Evolutionary conservation across 2,113 vertebrate genomes (phyloP), one percentile per base, ranked within the genome.

Genomic region (Triplophysa siluroides): DNA sequence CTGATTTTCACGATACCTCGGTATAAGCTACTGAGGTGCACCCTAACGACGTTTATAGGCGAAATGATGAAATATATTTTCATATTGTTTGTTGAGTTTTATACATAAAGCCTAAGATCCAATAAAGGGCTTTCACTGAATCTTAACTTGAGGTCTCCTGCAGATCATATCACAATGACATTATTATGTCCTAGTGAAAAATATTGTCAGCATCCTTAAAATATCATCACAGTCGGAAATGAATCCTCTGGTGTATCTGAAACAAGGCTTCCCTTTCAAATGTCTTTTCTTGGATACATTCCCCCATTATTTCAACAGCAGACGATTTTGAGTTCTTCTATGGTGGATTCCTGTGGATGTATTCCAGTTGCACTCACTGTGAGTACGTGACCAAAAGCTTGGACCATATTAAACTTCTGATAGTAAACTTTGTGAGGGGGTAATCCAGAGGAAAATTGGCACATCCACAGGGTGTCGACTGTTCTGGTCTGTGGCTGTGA

Each of bases 161-260:
- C 70, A 23, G 60, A 79, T 68, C 67, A 60, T 47, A 29, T 33
- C 64, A 88, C 88, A 92, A 86, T 83, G 81, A 87, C 80, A 71
- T 75, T 82, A 85, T 89, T 80, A 84, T 82, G 60, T 54, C 41
- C 66, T 16, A 29, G 19, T 89, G 81, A 88, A 89, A 84, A 79
- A 52, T 76, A 38, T 85, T 88, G 83, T 90, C 83, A 86, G 76
- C 84, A 6, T 64, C 81, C 81, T 83, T 76, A 65, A 90, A 87
- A 83, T 85, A 67, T 88, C 86, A 82, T 78, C 78, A 62, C 70
- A 63, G 21, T 80, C 79, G 80, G 84, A 88, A 88, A 87, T 87
- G 76, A 86, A 87, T 79, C 79, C 83, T 81, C 80, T 80, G 84
- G 56, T 69, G 60, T 78, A 74, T 82, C 82, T 78, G 67, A 86